Conservation (phyloP, 2,888 invertebrate genomes). For the Coelinius sp. region DNA sequence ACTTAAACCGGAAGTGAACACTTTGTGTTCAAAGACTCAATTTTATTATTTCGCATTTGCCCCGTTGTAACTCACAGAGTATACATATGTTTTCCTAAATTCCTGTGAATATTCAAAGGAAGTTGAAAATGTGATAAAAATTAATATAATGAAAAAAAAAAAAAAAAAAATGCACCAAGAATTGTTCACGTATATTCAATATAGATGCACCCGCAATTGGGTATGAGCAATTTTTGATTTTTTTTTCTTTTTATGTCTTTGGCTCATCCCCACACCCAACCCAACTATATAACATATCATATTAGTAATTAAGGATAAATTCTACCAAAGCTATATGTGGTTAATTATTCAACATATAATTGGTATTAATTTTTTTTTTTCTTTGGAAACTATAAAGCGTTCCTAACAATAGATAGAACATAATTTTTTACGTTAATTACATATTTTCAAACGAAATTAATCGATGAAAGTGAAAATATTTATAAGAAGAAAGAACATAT, state of each 20-base stretch:
- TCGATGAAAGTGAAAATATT: conserved; percentile 4
- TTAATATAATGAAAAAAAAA: neutral
- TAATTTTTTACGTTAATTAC: too few species aligned
- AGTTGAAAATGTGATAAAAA: conserved; percentile 19
- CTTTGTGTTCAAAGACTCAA: conserved; percentile 45
- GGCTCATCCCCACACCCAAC: neutral
- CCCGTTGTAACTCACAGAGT: neutral
- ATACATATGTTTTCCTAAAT: neutral
- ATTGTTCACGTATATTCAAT: too few species aligned
- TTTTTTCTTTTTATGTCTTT: too few species aligned
- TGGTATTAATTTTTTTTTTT: neutral
- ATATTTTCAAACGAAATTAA: neutral
- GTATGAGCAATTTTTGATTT: too few species aligned
- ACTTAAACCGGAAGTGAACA: conserved; percentile 61
- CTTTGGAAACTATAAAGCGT: neutral
- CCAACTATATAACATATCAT: neutral
- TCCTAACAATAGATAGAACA: neutral
- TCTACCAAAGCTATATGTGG: neutral
- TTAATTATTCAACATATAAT: neutral
- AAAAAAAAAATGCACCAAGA: neutral
- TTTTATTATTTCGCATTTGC: neutral
- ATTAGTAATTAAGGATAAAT: neutral
- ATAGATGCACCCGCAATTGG: too few species aligned
- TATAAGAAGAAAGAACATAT: conserved; percentile 8
- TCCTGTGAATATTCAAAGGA: neutral